Conservation (phyloP, 1,140 invertebrate species). For the Drosophila aff. region DNA sequence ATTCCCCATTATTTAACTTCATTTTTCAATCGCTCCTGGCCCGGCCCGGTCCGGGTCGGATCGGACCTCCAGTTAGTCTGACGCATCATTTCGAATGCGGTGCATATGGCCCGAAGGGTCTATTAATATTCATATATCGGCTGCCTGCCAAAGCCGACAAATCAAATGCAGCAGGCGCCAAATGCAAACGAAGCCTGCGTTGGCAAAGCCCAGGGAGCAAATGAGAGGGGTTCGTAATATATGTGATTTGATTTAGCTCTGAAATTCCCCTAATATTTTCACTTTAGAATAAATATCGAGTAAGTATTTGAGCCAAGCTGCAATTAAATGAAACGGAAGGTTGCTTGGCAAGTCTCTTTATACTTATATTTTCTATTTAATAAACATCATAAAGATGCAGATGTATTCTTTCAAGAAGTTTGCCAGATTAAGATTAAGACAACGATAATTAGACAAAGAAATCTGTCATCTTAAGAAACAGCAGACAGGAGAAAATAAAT, state of each 20-base stretch:
- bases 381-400: too few species aligned
- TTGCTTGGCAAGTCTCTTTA: background rate
- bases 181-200: constrained; percentile 54
- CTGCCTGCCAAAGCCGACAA: constrained; percentile 61
- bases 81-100: constrained; percentile 40
- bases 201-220: constrained; percentile 16
- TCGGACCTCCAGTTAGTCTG: constrained; percentile 5
- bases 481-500: background rate
- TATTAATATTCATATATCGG: constrained; percentile 81
- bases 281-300: background rate
- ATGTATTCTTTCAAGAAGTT: background rate
- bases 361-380: background rate
- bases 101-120: constrained; percentile 40
- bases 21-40: constrained; percentile 45
- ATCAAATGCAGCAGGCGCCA: constrained; percentile 75
- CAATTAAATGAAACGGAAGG: background rate
- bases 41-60: background rate
- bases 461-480: background rate
- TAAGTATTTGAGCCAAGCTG: background rate
- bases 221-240: constrained; percentile 5
- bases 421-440: background rate
- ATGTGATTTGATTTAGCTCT: background rate
- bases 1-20: constrained; percentile 72
- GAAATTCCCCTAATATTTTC: background rate
- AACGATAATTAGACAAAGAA: background rate